Percentiles rank a stretch among this genome's conserved stretches.
Conservation (phyloP, 2,888 invertebrate species). For the Archips xylosteana region DNA sequence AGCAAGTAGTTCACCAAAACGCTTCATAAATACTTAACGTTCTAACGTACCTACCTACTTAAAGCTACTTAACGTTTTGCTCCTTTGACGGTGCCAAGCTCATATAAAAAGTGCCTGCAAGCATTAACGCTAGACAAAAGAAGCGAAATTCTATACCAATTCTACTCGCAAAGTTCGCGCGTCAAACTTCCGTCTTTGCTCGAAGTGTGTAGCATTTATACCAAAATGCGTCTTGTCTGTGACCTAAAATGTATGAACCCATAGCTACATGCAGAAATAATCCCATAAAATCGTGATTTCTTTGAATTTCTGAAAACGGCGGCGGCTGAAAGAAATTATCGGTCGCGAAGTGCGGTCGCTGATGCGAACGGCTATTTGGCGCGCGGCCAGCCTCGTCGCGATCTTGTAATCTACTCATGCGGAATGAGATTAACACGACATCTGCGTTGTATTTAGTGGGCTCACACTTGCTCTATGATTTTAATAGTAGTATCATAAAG, state of each 20-base stretch:
- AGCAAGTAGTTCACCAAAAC: too few relatives aligned
- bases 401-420: slow-evolving; percentile 77
- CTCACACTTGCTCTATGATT: slow-evolving; percentile 51
- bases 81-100: too few relatives aligned
- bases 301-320: slow-evolving; percentile 50
- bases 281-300: too few relatives aligned
- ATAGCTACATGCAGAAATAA: too few relatives aligned
- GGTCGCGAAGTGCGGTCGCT: slow-evolving; percentile 64
- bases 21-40: too few relatives aligned
- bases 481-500: neutral
- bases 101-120: too few relatives aligned
- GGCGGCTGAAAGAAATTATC: slow-evolving; percentile 67
- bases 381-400: slow-evolving; percentile 65
- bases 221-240: too few relatives aligned
- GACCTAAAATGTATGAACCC: too few relatives aligned
- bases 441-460: slow-evolving; percentile 71
- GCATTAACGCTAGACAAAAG: neutral
- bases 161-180: neutral
- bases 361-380: slow-evolving; percentile 76
- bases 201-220: neutral
- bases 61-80: too few relatives aligned
- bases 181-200: neutral
- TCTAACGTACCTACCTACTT: too few relatives aligned
- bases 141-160: neutral
- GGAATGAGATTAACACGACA: slow-evolving; percentile 76